Evolutionary conservation across 92 coral and sea anemone genomes (phyloP), one percentile per base, ranked within the genome.

Genomic region (Parazoanthus atlanticus): DNA sequence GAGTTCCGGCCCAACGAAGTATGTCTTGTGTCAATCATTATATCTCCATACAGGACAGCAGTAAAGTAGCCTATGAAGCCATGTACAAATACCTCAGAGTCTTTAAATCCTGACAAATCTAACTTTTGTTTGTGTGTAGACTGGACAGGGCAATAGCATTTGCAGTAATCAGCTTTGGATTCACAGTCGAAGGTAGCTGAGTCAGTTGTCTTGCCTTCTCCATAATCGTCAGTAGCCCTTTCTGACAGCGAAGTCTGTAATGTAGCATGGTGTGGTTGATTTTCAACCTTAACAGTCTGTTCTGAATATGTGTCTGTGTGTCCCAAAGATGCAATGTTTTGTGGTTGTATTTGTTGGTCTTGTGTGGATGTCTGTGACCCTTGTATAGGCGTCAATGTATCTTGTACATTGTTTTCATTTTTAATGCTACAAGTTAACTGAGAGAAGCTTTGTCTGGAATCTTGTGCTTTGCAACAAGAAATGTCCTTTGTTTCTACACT

Each of bases 31-130:
- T 91, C 93, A 36, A 91, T 89, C 78, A 84, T 91, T 29, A 91
- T 84, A 73, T 91, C 89, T 40, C 78, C 83, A 76, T 84, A 91
- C 46, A 91, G 56, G 83, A 64, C 46, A 1, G 93, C 72, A 8
- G 91, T 88, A 43, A 91, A 91, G 34, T 84, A 91, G 77, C 93
- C 91, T 19, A 91, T 74, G 17, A 91, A 88, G 0, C 93, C 93
- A 79, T 89, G 90, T 19, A 91, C 65, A 69, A 76, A 71, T 41
- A 85, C 54, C 70, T 81, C 71, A 2, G 58, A 52, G 19, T 13
- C 58, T 52, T 82, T 66, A 28, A 40, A 19, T 43, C n/a, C 33
- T 15, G 54, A 23, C 11, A 30, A 25, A n/a, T 82, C 86, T 82
- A 41, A 8, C 29, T 7, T 81, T 56, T 58, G 72, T 31, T 31